Evolutionary conservation across 2,797 vertebrate genomes (phyloP).

Genomic region (Spondyliosoma cantharus): DNA sequence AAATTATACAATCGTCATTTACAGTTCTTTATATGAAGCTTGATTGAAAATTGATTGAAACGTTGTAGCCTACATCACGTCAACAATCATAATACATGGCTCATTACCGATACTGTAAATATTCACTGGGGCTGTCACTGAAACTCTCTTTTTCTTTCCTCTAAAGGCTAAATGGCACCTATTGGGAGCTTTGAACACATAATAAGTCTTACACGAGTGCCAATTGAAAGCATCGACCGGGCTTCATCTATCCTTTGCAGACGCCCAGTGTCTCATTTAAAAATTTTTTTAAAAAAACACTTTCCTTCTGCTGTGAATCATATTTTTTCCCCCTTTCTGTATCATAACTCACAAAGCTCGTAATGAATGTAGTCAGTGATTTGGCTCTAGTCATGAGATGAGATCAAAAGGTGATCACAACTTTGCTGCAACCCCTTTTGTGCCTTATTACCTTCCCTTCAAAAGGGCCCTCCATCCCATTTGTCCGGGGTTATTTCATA

Average conservation of each 20-base stretch:
- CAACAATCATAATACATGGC: conserved; percentile 39
- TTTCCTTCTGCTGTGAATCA: conserved; percentile 33
- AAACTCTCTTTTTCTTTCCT: conserved; percentile 37
- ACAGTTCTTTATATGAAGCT: conserved; percentile 4
- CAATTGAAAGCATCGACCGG: conserved; percentile 40
- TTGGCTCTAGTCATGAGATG: conserved; percentile 31
- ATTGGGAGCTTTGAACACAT: conserved; percentile 38
- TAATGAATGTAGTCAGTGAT: conserved; percentile 42
- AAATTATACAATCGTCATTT: not conserved
- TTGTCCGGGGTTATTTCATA: conserved; percentile 62
- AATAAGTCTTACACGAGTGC: conserved; percentile 37
- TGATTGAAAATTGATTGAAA: conserved; percentile 21
- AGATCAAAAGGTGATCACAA: conserved; percentile 52
- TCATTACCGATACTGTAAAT: conserved; percentile 35
- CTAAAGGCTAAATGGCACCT: conserved; percentile 37
- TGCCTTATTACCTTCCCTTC: conserved; percentile 40
- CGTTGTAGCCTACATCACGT: conserved; percentile 24
- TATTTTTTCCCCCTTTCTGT: not conserved
- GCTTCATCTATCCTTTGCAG: conserved; percentile 31
- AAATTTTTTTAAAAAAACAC: not conserved
- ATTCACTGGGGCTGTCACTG: conserved; percentile 32
- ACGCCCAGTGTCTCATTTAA: conserved; percentile 8
- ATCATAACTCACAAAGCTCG: conserved; percentile 21
- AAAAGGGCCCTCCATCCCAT: conserved; percentile 24
- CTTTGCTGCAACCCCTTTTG: conserved; percentile 32